Evolutionary conservation across 2,797 vertebrate genomes (phyloP).

Genomic region (Pogoniulus pusillus): DNA sequence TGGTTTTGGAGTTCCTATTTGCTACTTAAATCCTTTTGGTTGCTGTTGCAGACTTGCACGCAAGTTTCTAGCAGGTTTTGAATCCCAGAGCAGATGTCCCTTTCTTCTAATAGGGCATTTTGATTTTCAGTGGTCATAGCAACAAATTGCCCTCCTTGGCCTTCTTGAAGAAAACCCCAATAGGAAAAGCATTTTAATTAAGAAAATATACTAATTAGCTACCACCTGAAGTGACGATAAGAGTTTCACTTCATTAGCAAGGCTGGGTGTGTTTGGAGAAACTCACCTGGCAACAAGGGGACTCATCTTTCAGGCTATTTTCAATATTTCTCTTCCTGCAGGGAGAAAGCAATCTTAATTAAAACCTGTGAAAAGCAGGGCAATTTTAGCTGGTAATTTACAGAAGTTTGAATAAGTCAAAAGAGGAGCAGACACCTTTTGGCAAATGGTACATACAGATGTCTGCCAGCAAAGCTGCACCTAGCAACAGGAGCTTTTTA

Average conservation of each 20-base stretch:
- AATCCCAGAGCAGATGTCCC: conserved; percentile 61
- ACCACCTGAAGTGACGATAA: conserved; percentile 59
- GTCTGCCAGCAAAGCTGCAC: conserved; percentile 28
- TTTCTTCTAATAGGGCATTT: conserved; percentile 52
- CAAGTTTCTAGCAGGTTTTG: conserved; percentile 38
- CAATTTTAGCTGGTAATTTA: conserved; percentile 65
- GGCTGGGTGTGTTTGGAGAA: conserved; percentile 60
- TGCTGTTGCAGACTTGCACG: neutral
- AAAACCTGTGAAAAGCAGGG: conserved; percentile 58
- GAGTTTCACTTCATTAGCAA: conserved; percentile 63
- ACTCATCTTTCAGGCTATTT: conserved; percentile 63
- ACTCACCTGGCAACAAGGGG: conserved; percentile 65
- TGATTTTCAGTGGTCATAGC: conserved; percentile 61
- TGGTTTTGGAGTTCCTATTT: neutral
- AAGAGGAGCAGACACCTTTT: conserved; percentile 58
- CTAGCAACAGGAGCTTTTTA: conserved; percentile 49
- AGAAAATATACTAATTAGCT: conserved; percentile 66
- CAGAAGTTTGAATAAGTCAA: conserved; percentile 60
- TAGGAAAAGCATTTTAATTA: conserved; percentile 66
- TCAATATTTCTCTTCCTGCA: conserved; percentile 58
- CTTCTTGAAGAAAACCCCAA: conserved; percentile 43
- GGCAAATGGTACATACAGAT: conserved; percentile 23
- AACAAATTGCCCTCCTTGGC: conserved; percentile 61
- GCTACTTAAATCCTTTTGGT: neutral
- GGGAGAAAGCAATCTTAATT: conserved; percentile 66